These are phyloP conservation scores for Cartodere bifasciata DNA, from an alignment of 2,888 invertebrate species.

Conservation along the genomic window DNA sequence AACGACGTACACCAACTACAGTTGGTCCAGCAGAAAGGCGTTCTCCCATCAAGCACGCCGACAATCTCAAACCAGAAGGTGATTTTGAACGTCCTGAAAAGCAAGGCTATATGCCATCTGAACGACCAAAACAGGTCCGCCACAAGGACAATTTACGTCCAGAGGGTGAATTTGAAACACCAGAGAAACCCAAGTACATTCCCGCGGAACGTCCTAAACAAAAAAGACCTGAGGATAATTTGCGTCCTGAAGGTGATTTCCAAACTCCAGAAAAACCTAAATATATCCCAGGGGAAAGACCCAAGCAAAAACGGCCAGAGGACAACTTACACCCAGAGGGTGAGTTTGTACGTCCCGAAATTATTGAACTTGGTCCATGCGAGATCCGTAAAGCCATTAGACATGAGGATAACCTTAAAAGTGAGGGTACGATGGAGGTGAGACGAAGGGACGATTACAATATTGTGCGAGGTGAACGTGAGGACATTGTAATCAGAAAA, in stretches of 20 bases:
- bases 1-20: constrained; percentile 35
- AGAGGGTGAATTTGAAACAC: constrained; percentile 39
- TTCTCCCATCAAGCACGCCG: constrained; percentile 34
- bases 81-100: constrained; percentile 38
- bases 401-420: constrained; percentile 49
- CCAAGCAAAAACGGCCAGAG: constrained; percentile 34
- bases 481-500: constrained; percentile 37
- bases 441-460: constrained; percentile 39
- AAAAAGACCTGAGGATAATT: constrained; percentile 43
- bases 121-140: constrained; percentile 32
- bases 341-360: constrained; percentile 35
- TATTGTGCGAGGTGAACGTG: constrained; percentile 48
- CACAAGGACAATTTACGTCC: constrained; percentile 39
- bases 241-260: constrained; percentile 43
- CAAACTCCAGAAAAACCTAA: constrained; percentile 31
- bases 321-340: constrained; percentile 48
- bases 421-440: constrained; percentile 40
- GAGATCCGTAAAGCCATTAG: constrained; percentile 39
- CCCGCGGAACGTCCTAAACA: constrained; percentile 27
- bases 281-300: constrained; percentile 33
- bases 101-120: constrained; percentile 23
- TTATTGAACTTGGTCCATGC: constrained; percentile 38
- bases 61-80: constrained; percentile 39
- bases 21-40: constrained; percentile 35
- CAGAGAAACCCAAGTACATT: constrained; percentile 29